phyloP scores from a whole-genome alignment of 2,888 invertebrate species.

The Temnothorax ravouxi region DNA sequence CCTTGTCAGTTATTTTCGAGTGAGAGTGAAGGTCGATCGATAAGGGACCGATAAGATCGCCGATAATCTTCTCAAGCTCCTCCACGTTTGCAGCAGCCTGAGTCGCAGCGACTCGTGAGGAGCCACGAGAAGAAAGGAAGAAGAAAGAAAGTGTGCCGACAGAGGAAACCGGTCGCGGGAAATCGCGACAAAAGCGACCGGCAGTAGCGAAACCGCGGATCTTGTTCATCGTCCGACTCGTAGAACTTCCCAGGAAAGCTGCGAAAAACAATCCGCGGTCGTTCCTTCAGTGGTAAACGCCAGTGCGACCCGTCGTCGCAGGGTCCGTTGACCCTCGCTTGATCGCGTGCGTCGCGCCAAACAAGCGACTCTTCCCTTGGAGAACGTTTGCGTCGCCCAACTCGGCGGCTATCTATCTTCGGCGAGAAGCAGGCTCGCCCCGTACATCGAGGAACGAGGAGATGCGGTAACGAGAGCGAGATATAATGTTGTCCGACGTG shows the following conservation, averaged over 20 bases:
- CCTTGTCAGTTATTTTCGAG: not conserved
- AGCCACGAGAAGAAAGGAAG: not conserved
- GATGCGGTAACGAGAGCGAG: conserved; percentile 67
- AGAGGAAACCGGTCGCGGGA: not conserved
- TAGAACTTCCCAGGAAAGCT: not conserved
- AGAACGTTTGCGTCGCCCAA: not conserved
- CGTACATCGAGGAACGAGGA: conserved; percentile 52
- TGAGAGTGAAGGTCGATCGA: conserved; percentile 11
- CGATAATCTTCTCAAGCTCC: not conserved
- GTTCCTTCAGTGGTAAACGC: not conserved
- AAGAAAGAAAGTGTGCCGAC: not conserved
- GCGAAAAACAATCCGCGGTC: too few species aligned
- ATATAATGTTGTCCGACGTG: conserved; percentile 63
- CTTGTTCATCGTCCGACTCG: not conserved
- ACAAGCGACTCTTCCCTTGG: not conserved
- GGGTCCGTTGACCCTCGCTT: conserved; percentile 25
- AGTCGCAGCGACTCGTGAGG: not conserved
- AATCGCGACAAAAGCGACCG: not conserved
- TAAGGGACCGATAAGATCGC: not conserved
- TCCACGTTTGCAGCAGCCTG: not conserved
- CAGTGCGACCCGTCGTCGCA: not conserved
- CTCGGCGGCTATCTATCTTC: not conserved
- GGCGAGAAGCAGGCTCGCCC: not conserved
- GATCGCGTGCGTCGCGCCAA: not conserved
- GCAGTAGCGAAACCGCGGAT: not conserved